Evolutionary conservation across 2,797 vertebrate species (phyloP).

Genomic region (Naso thynnoides): DNA sequence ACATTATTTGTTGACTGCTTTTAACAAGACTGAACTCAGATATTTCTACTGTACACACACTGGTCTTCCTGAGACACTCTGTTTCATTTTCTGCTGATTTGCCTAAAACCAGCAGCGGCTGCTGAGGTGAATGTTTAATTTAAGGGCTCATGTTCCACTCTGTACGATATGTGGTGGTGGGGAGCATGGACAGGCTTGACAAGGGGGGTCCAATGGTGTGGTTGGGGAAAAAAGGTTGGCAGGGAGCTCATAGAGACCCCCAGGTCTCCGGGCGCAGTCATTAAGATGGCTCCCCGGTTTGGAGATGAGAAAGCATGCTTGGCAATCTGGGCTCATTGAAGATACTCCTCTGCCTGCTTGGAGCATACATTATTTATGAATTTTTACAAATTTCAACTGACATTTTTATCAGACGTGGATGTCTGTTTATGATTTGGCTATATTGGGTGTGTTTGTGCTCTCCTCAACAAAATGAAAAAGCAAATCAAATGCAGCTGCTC

Average conservation of each 20-base stretch:
- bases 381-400: slow-evolving; percentile 80
- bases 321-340: slow-evolving; percentile 75
- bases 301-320: slow-evolving; percentile 74
- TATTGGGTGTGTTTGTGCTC: slow-evolving; percentile 32
- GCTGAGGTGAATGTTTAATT: slow-evolving; percentile 76
- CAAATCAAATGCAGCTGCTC: slow-evolving; percentile 7
- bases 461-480: slow-evolving; percentile 21
- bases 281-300: slow-evolving; percentile 74
- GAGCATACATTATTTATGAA: slow-evolving; percentile 79
- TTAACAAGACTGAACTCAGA: slow-evolving; percentile 36
- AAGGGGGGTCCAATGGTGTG: slow-evolving; percentile 35
- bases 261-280: slow-evolving; percentile 78
- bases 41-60: slow-evolving; percentile 56
- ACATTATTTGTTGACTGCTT: slow-evolving; percentile 54
- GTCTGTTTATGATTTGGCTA: slow-evolving; percentile 63
- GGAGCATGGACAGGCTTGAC: slow-evolving; percentile 48
- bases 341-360: slow-evolving; percentile 74
- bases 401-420: slow-evolving; percentile 78
- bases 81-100: slow-evolving; percentile 75
- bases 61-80: slow-evolving; percentile 45
- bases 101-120: slow-evolving; percentile 59
- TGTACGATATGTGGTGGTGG: slow-evolving; percentile 47
- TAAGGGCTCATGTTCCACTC: slow-evolving; percentile 67
- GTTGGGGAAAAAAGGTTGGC: slow-evolving; percentile 19
- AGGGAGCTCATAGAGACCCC: slow-evolving; percentile 46